Evolutionary conservation across 2,113 vertebrate species (phyloP).

Genomic region (Tragulus kanchil): DNA sequence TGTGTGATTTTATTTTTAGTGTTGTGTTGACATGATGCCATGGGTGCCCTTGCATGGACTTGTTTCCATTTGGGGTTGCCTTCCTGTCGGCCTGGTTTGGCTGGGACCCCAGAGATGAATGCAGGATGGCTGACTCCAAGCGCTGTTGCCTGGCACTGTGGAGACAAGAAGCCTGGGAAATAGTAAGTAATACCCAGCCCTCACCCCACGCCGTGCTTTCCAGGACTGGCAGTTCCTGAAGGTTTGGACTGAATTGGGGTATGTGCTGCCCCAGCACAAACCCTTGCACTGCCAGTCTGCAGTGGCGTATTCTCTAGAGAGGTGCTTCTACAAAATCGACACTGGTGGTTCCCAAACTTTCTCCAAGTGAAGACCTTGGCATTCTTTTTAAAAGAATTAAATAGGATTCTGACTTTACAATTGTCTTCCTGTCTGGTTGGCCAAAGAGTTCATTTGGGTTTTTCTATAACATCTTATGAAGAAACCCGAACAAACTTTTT

Average conservation of each 20-base stretch:
- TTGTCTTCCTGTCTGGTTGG: not conserved
- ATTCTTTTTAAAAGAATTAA: not conserved
- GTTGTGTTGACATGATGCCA: not conserved
- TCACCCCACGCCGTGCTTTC: fast-evolving
- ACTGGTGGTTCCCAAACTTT: not conserved
- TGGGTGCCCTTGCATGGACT: not conserved
- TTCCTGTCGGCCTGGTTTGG: not conserved
- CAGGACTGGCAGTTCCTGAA: not conserved
- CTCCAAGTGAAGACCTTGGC: not conserved
- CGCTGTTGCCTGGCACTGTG: not conserved
- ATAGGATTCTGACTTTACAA: not conserved
- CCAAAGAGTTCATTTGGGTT: not conserved
- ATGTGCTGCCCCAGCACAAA: not conserved
- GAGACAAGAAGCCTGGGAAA: not conserved
- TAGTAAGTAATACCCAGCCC: not conserved
- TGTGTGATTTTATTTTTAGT: not conserved
- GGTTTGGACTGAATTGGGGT: not conserved
- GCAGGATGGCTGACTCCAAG: not conserved
- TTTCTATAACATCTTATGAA: not conserved
- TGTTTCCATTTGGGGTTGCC: not conserved
- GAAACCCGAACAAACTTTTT: not conserved
- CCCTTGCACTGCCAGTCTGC: not conserved
- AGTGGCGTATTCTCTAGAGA: not conserved
- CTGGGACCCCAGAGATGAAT: not conserved
- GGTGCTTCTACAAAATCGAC: not conserved